A percentile compares a stretch with the other conserved stretches of the same genome.
These are phyloP conservation scores for Thumatha senex DNA, from an alignment of 2,888 invertebrate species.

Conservation along the genomic window DNA sequence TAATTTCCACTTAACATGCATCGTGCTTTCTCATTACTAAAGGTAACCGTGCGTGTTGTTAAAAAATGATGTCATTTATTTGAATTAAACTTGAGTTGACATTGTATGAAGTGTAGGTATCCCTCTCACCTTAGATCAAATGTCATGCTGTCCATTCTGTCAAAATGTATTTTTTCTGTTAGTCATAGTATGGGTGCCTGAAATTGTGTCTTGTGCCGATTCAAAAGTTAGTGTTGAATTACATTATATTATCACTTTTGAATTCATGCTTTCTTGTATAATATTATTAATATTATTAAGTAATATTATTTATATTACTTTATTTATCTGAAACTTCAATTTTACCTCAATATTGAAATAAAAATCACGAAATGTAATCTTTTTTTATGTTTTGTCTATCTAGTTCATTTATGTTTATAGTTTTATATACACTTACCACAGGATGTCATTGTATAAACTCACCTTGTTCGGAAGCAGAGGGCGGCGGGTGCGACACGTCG, in stretches of 20 bases:
- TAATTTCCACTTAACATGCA: constrained; percentile 47
- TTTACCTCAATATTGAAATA: neutral
- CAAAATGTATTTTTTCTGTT: constrained; percentile 64
- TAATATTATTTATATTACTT: neutral
- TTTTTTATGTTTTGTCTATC: neutral
- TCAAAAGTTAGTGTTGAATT: constrained; percentile 4
- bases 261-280: constrained; percentile 22
- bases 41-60: constrained; percentile 3
- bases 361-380: neutral
- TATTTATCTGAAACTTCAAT: neutral
- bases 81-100: constrained; percentile 23
- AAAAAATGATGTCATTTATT: constrained; percentile 18
- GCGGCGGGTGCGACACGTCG: constrained; percentile 80
- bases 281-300: neutral
- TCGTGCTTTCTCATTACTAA: constrained; percentile 44
- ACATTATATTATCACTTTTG: constrained; percentile 5
- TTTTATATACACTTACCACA: constrained; percentile 28
- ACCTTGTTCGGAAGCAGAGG: constrained; percentile 79
- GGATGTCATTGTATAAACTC: constrained; percentile 44
- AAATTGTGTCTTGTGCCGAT: constrained; percentile 22
- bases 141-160: constrained; percentile 69
- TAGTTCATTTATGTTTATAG: constrained; percentile 3
- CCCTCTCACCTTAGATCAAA: constrained; percentile 61
- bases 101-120: constrained; percentile 11
- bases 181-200: constrained; percentile 32